Evolutionary conservation across 2,113 vertebrate species (phyloP).

Genomic region (Ceyx margarethae): DNA sequence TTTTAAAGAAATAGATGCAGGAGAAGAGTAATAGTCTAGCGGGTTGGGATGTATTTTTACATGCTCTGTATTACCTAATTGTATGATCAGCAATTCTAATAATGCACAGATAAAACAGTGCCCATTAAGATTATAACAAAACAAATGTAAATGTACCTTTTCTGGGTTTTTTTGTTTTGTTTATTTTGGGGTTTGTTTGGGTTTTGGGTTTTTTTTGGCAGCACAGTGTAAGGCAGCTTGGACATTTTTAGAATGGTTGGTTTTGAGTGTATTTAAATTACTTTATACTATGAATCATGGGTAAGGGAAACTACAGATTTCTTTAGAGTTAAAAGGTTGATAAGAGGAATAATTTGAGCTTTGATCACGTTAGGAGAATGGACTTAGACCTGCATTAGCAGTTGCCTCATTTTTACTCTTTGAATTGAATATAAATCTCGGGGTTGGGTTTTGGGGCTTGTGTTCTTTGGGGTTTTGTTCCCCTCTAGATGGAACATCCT

Average conservation of each 20-base stretch:
- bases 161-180: neutral
- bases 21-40: neutral
- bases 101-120: neutral
- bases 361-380: neutral
- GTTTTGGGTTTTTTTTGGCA: neutral
- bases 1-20: neutral
- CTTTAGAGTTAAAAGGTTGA: neutral
- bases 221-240: neutral
- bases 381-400: neutral
- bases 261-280: constrained; percentile 8
- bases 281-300: neutral
- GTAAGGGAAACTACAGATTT: neutral
- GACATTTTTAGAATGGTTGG: neutral
- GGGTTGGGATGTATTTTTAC: neutral
- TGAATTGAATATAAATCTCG: neutral
- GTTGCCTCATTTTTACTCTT: neutral
- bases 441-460: neutral
- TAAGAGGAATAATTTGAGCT: neutral
- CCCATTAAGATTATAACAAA: neutral
- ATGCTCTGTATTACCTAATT: neutral
- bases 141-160: neutral
- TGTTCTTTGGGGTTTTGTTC: fast-evolving
- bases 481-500: neutral
- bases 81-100: neutral
- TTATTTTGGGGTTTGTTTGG: too few relatives aligned